Base-by-base conservation (phyloP, 2,113 vertebrate genomes). In the Dicaeum eximium region DNA sequence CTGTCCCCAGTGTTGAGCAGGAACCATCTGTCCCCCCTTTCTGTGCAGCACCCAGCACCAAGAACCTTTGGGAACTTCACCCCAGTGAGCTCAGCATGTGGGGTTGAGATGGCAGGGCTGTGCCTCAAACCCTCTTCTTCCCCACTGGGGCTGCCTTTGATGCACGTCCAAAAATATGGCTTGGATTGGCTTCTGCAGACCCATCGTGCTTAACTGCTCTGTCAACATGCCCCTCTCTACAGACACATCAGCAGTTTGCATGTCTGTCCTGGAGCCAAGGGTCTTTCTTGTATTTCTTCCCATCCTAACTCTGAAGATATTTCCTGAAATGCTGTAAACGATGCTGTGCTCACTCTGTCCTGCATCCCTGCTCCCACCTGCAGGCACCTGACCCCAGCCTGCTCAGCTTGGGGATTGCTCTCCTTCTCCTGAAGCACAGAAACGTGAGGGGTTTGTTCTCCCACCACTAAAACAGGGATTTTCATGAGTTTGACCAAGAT, bases 371-470 rank as follows among this genome's bases (percentile, higher is more conserved):
- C 37, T 86, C 60, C 53, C 66, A 53, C 24, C 85, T 42, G 14
- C 0, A 2, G 53, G 61, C 19, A 14, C 4, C 3, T 31, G 37
- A 50, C 28, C 40, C 3, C 53, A 86, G 16, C 33, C 35, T 2
- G 5, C 42, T 77, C 58, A 16, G 33, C 64, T 42, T 11, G 11
- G 51, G 50, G 50, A 37, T 16, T 4, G 7, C 53, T 2, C 24
- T 87, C 27, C 44, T 83, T 47, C 67, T 91, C 51, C 50, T 30
- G 35, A 54, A 57, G 53, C 40, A 48, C 16, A 35, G 67, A 70
- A 69, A 42, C 2, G 0, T 0, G 3, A 80, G 20, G 9, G 5
- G 1, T 69, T 73, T 61, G n/a, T 17, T 27, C 22, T 62, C 47
- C 45, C 25, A 37, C 35, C 27, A n/a, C 60, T 65, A 42, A 69